Evolutionary conservation across 2,113 vertebrate genomes (phyloP), one percentile per base, ranked within the genome.

Genomic region (Furnarius figulus): DNA sequence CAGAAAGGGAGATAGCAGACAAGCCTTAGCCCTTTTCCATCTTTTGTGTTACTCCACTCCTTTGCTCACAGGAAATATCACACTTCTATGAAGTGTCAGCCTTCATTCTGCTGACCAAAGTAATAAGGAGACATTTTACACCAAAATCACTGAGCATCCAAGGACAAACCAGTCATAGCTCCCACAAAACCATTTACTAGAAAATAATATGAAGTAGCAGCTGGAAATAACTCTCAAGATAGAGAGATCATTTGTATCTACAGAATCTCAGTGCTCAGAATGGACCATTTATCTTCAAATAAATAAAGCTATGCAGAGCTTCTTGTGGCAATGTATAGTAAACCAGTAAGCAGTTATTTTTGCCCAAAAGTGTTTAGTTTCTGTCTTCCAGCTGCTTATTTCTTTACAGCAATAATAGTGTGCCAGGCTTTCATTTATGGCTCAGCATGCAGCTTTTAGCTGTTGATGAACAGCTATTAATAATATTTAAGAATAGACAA

Each of bases 391-490:
- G 47, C 42, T 92, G 88, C 59, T 86, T 94, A 81, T 88, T 93
- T 92, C 63, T 96, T 87, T 83, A 90, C 15, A 90, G 55, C 39
- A 92, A 37, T 90, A 92, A 77, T 76, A 93, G 74, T 39, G 21
- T 62, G 23, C 39, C 68, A 92, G 46, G 17, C 7, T 90, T 71
- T 93, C 90, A 93, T 93, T 93, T 83, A 86, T 84, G 33, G 33
- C 63, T 94, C 42, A 88, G 55, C 79, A 90, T 83, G 75, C 11
- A 88, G 63, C 20, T 88, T 95, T 96, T 86, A 93, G 33, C 76
- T 88, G 50, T 46, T 96, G 83, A 94, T 88, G 90, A 93, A 53
- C 31, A 95, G 14, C 55, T 80, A 92, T 96, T 93, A 93, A 86
- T 92, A 90, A 70, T 77, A 95, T 90, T 90, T 84, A 86, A 83